Conservation (phyloP, 2,113 vertebrate species). For the Phaethornis superciliosus region DNA sequence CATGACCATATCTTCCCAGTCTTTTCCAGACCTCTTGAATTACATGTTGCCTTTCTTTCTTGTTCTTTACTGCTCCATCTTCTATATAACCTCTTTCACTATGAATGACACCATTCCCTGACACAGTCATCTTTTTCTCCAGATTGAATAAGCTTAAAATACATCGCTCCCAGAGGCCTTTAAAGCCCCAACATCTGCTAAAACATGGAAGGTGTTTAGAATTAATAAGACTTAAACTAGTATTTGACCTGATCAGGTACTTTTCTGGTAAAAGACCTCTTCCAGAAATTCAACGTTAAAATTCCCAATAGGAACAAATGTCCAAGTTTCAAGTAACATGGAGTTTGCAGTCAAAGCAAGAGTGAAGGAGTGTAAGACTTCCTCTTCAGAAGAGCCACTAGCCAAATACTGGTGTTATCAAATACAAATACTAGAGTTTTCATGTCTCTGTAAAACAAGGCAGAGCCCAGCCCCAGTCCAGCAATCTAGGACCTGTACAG, state of each 20-base stretch:
- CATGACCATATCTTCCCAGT: background rate
- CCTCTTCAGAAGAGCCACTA: background rate
- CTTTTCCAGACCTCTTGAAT: background rate
- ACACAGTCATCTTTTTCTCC: background rate
- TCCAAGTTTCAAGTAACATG: background rate
- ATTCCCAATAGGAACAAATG: background rate
- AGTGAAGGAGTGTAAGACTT: background rate
- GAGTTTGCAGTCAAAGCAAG: background rate
- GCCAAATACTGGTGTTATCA: background rate
- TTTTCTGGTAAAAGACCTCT: background rate
- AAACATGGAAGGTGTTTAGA: background rate
- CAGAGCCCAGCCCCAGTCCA: background rate
- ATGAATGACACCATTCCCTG: background rate
- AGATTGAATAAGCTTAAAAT: background rate
- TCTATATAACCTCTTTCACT: background rate
- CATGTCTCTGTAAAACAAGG: fast-evolving
- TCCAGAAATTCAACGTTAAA: background rate
- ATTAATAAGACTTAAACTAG: background rate
- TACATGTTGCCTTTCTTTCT: background rate
- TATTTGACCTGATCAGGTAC: background rate
- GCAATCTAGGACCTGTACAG: fast-evolving
- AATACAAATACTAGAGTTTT: background rate
- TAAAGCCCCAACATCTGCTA: background rate
- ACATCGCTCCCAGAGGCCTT: background rate
- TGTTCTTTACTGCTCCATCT: background rate